Base-by-base conservation (phyloP, 2,888 invertebrate species). In the Drosophila cognata region DNA sequence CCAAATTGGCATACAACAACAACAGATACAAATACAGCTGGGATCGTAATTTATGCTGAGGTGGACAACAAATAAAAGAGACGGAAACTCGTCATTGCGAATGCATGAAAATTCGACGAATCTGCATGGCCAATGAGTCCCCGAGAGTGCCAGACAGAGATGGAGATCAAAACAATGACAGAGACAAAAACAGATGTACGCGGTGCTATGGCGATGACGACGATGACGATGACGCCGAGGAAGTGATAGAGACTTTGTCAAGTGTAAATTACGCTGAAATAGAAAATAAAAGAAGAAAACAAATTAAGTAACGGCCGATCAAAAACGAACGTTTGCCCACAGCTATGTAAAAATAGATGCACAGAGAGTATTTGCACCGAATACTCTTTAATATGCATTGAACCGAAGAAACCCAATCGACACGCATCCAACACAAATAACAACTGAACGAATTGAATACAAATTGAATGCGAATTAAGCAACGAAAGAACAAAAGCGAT, bases 21-120 rank as follows among this genome's bases (percentile, higher is more conserved):
- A 52, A 68, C 64, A 65, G 55, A 50, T 43, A 61, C 36, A 65
- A 59, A 43, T 63, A 76, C 63, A 63, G 51, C 18, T 74, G 66
- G 31, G 56, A 61, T 68, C 60, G 68, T 58, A 77, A 82, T 80
- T 74, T 88, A 88, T 88, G 88, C 83, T 66, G 63, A 77, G 70
- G 59, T 77, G 64, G 66, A 55, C 74, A 82, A 67, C 63, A 53
- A 33, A 33, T 21, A 51, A 64, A 62, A 52, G 63, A 61, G 61
- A 62, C 69, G 73, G 63, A 85, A 82, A 66, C 77, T 71, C 62
- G 56, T 66, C 66, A 79, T 79, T 82, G 56, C 64, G 83, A 85
- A 85, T 82, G 85, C 76, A 77, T 71, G 48, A 71, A 79, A 73
- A 73, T 69, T 31, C 59, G 63, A 52, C 69, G 65, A 80, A 67